Conservation (phyloP, 2,888 invertebrate genomes). For the Liposcelis brunnea region DNA sequence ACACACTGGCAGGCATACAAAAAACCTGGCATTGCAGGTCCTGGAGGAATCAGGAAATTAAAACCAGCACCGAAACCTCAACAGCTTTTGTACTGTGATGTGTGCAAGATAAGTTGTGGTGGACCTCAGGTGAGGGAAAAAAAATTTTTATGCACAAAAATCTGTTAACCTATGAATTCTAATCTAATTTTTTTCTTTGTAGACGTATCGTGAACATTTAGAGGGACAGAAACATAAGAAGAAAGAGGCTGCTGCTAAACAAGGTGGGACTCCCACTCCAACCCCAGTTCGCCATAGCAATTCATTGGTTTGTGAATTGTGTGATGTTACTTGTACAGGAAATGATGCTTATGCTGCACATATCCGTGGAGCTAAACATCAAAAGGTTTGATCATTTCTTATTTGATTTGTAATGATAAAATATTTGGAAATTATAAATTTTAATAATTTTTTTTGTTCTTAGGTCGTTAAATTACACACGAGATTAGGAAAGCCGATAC, state of each 20-base stretch:
- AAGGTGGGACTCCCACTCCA: slow-evolving; percentile 44
- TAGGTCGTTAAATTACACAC: slow-evolving; percentile 79
- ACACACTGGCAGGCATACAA: slow-evolving; percentile 28
- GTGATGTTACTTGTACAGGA: slow-evolving; percentile 96
- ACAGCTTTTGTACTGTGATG: slow-evolving; percentile 94
- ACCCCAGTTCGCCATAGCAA: slow-evolving; percentile 34
- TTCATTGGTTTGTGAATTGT: slow-evolving; percentile 85
- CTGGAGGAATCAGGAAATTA: slow-evolving; percentile 36
- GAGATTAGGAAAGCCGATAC: slow-evolving; percentile 93
- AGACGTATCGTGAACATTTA: slow-evolving; percentile 87
- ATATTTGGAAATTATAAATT: neutral
- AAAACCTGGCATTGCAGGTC: slow-evolving; percentile 30
- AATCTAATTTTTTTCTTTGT: slow-evolving; percentile 21
- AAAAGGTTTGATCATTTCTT: slow-evolving; percentile 47
- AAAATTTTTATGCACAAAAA: slow-evolving; percentile 1
- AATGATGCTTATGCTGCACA: slow-evolving; percentile 97
- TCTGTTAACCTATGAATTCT: neutral
- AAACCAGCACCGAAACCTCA: slow-evolving; percentile 80
- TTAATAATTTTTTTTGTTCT: slow-evolving; percentile 13
- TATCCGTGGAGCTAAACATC: slow-evolving; percentile 94
- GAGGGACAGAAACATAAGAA: slow-evolving; percentile 99
- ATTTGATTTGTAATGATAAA: neutral
- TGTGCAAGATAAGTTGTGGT: slow-evolving; percentile 96
- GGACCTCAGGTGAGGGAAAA: slow-evolving; percentile 53
- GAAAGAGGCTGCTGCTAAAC: slow-evolving; percentile 76